Base-by-base conservation (phyloP, 1,140 invertebrate genomes). In the Luehdorfia chinensis region DNA sequence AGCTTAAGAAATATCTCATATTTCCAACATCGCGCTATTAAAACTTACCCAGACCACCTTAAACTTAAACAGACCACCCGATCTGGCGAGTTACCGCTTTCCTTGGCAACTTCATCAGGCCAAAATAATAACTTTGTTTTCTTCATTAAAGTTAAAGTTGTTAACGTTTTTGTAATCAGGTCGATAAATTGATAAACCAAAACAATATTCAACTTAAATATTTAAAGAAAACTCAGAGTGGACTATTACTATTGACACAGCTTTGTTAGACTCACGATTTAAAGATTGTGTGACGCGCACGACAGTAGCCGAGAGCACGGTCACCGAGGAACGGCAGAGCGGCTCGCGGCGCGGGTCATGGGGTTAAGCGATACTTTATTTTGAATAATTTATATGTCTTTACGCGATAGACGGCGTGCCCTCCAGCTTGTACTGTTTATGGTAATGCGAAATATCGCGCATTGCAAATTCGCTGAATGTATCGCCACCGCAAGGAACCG, bases 361-460 rank as follows among this genome's bases (percentile, higher is more conserved):
- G 54, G 83, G 79, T 84, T 86, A 86, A 86, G 79, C 79, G 79
- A 86, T 84, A 86, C 83, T 86, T 86, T 84, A 86, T 83, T 84
- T 83, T 86, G 83, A 86, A 86, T 86, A 84, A 84, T 86, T 84
- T 86, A 84, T 84, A 86, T 83, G 78, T 83, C 73, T 78, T 75
- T 68, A 64, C 59, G 75, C 79, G 83, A 86, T 86, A 86, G 83
- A 84, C 78, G 74, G 75, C 75, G 67, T 80, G 76, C 79, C 67
- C 79, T 84, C 79, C 75, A 73, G 63, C 72, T 75, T 66, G 73
- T 79, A 75, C 79, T 77, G 77, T 83, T 86, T 86, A 86, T 86
- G 83, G 79, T 86, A 86, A 86, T 86, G 73, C 73, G 55, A 69
- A 53, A 74, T 85, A 86, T 83, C 83, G 81, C 69, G 77, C 76